Conservation (phyloP, 2,113 vertebrate species). For the Pontoporia blainvillei region DNA sequence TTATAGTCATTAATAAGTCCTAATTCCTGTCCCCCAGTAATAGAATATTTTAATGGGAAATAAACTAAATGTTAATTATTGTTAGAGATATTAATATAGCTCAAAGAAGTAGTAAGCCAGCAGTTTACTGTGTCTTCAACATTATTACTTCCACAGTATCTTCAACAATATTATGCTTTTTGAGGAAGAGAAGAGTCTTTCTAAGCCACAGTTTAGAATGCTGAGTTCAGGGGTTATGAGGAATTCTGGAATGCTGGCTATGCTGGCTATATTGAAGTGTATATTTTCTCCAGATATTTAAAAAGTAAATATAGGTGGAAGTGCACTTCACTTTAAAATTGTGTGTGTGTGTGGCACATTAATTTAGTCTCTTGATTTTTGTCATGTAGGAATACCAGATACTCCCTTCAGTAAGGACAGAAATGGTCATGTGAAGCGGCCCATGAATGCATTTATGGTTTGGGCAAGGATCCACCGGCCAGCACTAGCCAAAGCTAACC, state of each 20-base stretch:
- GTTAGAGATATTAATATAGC: slow-evolving; percentile 16
- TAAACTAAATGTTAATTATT: slow-evolving; percentile 16
- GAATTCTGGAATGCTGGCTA: slow-evolving; percentile 25
- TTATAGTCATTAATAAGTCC: not conserved
- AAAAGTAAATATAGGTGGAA: slow-evolving; percentile 17
- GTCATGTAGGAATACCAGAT: slow-evolving; percentile 80
- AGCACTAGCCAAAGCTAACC: slow-evolving; percentile 81
- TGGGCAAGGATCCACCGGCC: slow-evolving; percentile 87
- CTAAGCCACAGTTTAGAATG: slow-evolving; percentile 43
- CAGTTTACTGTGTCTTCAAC: slow-evolving; percentile 10
- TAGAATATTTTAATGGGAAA: slow-evolving; percentile 23
- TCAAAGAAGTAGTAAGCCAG: slow-evolving; percentile 11
- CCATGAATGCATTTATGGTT: slow-evolving; percentile 92
- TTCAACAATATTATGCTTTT: not conserved
- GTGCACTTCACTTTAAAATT: slow-evolving; percentile 38
- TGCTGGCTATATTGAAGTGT: slow-evolving; percentile 12
- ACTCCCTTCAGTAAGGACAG: slow-evolving; percentile 80
- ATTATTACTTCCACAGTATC: not conserved
- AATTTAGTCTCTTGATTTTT: slow-evolving; percentile 67
- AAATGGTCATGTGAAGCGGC: slow-evolving; percentile 85
- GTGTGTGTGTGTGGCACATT: slow-evolving; percentile 22
- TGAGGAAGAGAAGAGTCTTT: not conserved
- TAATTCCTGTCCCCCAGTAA: not conserved
- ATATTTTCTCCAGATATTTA: not conserved
- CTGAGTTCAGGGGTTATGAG: slow-evolving; percentile 23